Base-by-base conservation (phyloP, 2,888 invertebrate species). In the Nycteola revayana region DNA sequence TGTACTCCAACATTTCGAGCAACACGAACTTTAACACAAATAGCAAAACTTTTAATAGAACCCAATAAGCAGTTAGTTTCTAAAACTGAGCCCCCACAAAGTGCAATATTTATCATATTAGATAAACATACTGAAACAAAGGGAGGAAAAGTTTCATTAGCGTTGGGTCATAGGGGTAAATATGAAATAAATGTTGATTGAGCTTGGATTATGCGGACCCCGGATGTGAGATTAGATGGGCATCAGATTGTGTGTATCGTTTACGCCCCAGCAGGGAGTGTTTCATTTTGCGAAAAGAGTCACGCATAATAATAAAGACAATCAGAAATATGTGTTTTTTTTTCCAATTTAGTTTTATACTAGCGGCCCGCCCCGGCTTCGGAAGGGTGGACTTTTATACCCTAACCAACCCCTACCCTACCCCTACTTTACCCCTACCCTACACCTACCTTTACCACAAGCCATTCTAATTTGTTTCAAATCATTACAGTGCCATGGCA, bases 181-280 rank as follows among this genome's bases (percentile, higher is more conserved):
- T 76, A 77, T 77, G 67, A 78, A 69, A 76, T 75, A 72, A 75
- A 67, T 66, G 66, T 59, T 63, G 61, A 65, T 64, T 60, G 52
- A 59, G 43, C 57, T 42, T 39, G 60, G 68, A 70, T 70, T 67
- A 72, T 32, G 41, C 44, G 36, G 41, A 46, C 38, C 46, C 38
- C 43, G 49, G 40, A 60, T 56, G 49, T 42, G 35, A 49, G 55
- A 50, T 60, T 58, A 52, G 50, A 48, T 33, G 46, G 46, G 32
- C 38, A 38, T 52, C 32, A 41, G 39, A 46, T 48, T 50, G 43
- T 36, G 38, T 21, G 39, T 40, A 37, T 47, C 40, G 33, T 42
- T 46, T 28, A 42, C 41, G 46, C 48, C 42, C 39, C 46, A 39
- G 36, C 36, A 32, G 42, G 36, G 22, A 33, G 52, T 53, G 45